phyloP scores from a whole-genome alignment of 2,888 invertebrate species.

The Conistra vaccinii region DNA sequence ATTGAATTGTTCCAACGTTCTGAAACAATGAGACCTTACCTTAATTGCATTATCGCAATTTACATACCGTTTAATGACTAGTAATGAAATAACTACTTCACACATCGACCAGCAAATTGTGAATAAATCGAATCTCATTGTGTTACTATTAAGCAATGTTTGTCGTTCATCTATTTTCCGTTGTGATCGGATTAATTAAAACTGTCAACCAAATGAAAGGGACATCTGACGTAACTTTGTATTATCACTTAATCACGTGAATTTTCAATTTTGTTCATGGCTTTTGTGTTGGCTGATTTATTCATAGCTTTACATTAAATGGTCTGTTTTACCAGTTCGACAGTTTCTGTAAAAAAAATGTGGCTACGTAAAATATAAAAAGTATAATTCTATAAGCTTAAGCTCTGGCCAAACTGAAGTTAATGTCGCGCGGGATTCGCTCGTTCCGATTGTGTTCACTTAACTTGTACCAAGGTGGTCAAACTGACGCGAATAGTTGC shows the following conservation, averaged over 20 bases:
- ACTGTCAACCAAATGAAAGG: constrained; percentile 50
- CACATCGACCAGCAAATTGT: constrained; percentile 58
- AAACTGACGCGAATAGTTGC: not conserved
- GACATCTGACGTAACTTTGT: constrained; percentile 10
- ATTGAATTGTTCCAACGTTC: constrained; percentile 52
- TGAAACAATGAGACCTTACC: constrained; percentile 49
- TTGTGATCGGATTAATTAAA: constrained; percentile 61
- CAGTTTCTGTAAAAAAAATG: not conserved
- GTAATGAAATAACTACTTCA: constrained; percentile 66
- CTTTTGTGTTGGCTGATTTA: constrained; percentile 9
- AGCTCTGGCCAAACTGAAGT: not conserved
- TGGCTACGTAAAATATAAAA: not conserved
- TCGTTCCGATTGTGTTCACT: not conserved
- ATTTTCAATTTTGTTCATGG: constrained; percentile 17
- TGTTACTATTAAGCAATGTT: constrained; percentile 60
- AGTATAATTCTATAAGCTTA: not conserved
- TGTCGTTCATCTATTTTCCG: constrained; percentile 63
- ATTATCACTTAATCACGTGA: constrained; percentile 23
- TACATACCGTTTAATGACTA: constrained; percentile 61
- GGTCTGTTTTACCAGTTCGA: not conserved
- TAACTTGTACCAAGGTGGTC: not conserved
- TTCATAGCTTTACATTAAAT: not conserved
- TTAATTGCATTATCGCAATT: constrained; percentile 54
- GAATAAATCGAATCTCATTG: constrained; percentile 67
- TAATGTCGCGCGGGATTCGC: not conserved